Base-by-base conservation (phyloP, 2,888 invertebrate genomes). In the Caenorhabditis sp. region DNA sequence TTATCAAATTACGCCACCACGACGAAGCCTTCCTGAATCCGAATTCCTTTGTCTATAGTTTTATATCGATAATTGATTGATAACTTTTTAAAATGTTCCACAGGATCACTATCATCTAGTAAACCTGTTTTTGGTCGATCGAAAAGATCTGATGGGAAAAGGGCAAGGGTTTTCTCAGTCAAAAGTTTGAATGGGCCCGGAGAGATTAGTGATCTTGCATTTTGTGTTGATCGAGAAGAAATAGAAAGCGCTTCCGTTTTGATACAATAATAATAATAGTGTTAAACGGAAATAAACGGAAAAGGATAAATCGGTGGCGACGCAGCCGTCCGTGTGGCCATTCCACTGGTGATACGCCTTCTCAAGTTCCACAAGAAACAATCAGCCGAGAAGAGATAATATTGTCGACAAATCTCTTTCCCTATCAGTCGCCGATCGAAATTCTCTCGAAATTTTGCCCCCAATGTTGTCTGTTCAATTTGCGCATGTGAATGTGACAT, bases 1-100 rank as follows among this genome's bases (percentile, higher is more conserved):
- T 82, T 62, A 81, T 72, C 63, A 81, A 72, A 48, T 75, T 79
- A 35, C 81, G 74, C 81, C 81, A 81, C 81, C 81, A 82, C 62
- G 81, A 80, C 55, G 81, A 73, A 32, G 73, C 72, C 68, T 59
- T 74, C 65, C 79, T 79, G 75, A 27, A 77, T n/a, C n/a, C n/a
- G n/a, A n/a, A n/a, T n/a, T n/a, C n/a, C n/a, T n/a, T n/a, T n/a
- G n/a, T n/a, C n/a, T n/a, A n/a, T n/a, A n/a, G n/a, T n/a, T n/a
- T n/a, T n/a, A 35, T 35, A 35, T 35, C 35, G 9, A 35, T 11
- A 39, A 39, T 45, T 55, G 66, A 66, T 53, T 32, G 17, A 15
- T 11, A 43, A 27, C 6, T 58, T 58, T 24, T 22, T 22, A 46
- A 46, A 46, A 46, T 46, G n/a, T n/a, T n/a, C n/a, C n/a, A n/a